These are phyloP conservation scores for Deilephila elpenor DNA, from an alignment of 2,888 invertebrate species.

Conservation along the genomic window DNA sequence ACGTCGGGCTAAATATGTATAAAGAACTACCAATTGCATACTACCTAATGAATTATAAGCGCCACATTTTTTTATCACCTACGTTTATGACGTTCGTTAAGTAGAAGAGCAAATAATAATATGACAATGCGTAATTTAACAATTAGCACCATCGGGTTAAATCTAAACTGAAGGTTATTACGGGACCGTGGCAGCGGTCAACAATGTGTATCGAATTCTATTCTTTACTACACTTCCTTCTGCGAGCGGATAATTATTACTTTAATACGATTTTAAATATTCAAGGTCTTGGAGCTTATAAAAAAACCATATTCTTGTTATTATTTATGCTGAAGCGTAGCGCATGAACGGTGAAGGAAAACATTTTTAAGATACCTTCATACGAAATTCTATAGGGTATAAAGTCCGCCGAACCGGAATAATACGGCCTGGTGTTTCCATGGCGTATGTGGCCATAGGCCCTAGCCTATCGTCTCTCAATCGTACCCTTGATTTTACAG, in stretches of 20 bases:
- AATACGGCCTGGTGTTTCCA: too few species aligned
- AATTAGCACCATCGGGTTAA: constrained; percentile 34
- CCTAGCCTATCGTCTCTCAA: too few species aligned
- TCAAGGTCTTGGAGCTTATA: too few species aligned
- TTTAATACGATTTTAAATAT: not conserved
- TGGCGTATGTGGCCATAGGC: too few species aligned
- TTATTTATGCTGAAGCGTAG: too few species aligned
- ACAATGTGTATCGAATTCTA: constrained; percentile 9
- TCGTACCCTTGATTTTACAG: too few species aligned
- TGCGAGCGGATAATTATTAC: not conserved
- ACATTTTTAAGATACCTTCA: too few species aligned
- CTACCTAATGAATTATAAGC: constrained; percentile 23
- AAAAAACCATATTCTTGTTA: too few species aligned
- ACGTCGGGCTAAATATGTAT: not conserved
- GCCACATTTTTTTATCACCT: constrained; percentile 16
- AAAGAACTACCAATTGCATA: not conserved
- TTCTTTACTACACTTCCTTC: constrained; percentile 2
- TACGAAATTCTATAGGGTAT: too few species aligned
- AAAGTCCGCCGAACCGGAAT: too few species aligned
- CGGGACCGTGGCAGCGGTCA: not conserved
- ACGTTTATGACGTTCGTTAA: constrained; percentile 7
- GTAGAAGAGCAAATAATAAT: constrained; percentile 8
- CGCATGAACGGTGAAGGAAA: too few species aligned
- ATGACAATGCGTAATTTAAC: constrained; percentile 32
- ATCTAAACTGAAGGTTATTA: not conserved